phyloP scores from a whole-genome alignment of 30 jellyfish, hydroid and myxozoan species.

The Aurelia aurita complex sp. Pacific region DNA sequence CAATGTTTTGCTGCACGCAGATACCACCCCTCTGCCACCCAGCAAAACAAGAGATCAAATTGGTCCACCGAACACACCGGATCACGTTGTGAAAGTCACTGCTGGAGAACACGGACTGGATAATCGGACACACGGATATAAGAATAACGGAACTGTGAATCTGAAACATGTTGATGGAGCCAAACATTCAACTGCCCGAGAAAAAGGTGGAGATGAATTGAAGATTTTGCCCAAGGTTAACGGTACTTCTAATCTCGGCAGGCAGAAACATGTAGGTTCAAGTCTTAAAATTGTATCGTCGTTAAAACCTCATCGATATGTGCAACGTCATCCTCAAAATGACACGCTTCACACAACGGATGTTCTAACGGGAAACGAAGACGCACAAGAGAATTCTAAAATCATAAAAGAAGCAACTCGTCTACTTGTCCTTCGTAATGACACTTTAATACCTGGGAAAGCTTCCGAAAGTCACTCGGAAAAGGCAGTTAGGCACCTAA shows the following conservation, averaged over 20 bases:
- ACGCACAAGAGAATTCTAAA: conserved; percentile 42
- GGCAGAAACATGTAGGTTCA: too few species aligned
- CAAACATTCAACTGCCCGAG: neutral
- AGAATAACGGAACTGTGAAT: too few species aligned
- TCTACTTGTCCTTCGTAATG: conserved; percentile 20
- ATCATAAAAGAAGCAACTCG: conserved; percentile 45
- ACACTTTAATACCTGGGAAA: neutral
- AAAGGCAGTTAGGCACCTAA: conserved; percentile 24
- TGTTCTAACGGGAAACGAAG: neutral
- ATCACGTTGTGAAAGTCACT: too few species aligned
- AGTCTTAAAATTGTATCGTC: too few species aligned
- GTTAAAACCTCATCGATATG: too few species aligned
- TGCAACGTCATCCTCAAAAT: too few species aligned
- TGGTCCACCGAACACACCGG: conserved; percentile 35
- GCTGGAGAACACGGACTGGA: too few species aligned
- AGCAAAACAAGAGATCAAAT: conserved; percentile 67
- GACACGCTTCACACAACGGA: too few species aligned
- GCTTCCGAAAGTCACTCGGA: conserved; percentile 2
- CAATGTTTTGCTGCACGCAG: conserved; percentile 70
- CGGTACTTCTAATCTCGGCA: too few species aligned
- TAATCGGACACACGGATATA: too few species aligned
- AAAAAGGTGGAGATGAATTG: neutral
- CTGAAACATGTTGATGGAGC: too few species aligned
- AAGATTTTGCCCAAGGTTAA: too few species aligned
- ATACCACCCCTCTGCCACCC: conserved; percentile 63